Conservation (phyloP, 2,797 vertebrate genomes). For the Odontamblyopus lacepedii region DNA sequence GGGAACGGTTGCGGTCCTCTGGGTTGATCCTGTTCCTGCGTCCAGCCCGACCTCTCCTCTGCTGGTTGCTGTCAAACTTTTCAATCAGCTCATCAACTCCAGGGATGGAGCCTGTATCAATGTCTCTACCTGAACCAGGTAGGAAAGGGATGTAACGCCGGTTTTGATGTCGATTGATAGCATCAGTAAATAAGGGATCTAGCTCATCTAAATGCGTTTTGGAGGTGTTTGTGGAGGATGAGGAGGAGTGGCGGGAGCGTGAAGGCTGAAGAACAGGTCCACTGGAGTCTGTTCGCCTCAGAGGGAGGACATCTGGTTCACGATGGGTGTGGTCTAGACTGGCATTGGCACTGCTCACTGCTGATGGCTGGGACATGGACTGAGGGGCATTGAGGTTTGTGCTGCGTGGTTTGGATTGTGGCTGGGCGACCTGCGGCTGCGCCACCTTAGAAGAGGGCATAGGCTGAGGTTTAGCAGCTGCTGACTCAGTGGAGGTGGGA, state of each 20-base stretch:
- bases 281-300: constrained; percentile 85
- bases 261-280: constrained; percentile 81
- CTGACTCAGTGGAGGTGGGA: constrained; percentile 35
- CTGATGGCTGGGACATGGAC: constrained; percentile 46
- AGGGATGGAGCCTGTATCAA: constrained; percentile 90
- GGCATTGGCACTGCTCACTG: constrained; percentile 66
- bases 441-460: constrained; percentile 19
- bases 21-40: constrained; percentile 86
- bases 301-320: constrained; percentile 89
- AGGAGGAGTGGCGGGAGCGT: constrained; percentile 84
- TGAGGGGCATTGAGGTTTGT: constrained; percentile 41
- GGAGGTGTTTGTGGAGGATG: constrained; percentile 74
- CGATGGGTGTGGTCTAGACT: constrained; percentile 73
- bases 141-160: constrained; percentile 94
- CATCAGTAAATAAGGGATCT: constrained; percentile 87
- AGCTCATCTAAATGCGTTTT: constrained; percentile 83
- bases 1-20: constrained; percentile 91
- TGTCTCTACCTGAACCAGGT: constrained; percentile 93
- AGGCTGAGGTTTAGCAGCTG: constrained; percentile 42
- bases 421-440: constrained; percentile 48
- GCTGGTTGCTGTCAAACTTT: constrained; percentile 86
- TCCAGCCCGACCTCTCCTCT: constrained; percentile 86
- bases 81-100: constrained; percentile 92
- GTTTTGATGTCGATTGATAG: constrained; percentile 94
- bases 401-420: constrained; percentile 49